Base-by-base conservation (phyloP, 1,140 invertebrate species). In the Nylanderia fulva region DNA sequence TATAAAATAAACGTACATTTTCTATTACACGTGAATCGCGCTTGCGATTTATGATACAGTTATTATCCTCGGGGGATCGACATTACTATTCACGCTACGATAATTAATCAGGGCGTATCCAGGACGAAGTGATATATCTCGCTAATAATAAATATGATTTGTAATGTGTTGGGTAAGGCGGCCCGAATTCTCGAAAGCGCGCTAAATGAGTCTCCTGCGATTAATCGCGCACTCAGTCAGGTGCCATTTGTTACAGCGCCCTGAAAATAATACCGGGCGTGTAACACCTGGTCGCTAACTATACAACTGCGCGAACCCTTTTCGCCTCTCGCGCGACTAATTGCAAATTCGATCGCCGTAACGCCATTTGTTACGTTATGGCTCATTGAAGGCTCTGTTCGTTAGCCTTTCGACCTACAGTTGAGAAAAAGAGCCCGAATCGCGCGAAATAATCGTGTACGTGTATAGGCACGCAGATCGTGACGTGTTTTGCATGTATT, bases 211-310 rank as follows among this genome's bases (percentile, higher is more conserved):
- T 88, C 87, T 71, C 86, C 45, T 33, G 87, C 83, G 86, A 88
- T 85, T 88, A 88, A 88, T 88, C 72, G 75, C 74, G 45, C 84
- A 48, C 61, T 45, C 83, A 85, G 83, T 88, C 83, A 88, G 75
- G 74, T 85, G 86, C 86, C 74, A 88, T 88, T 88, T 79, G 80
- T 88, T 45, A 54, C 86, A 68, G 29, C 66, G n/a, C 33, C 45
- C 68, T 61, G 87, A 88, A 88, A 88, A 88, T 88, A 88, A 82
- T 88, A 85, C 56, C 61, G 52, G 15, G 21, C 86, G 68, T 63
- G 87, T 80, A 88, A 88, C 87, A 88, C 87, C 87, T 88, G 87
- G 86, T 88, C 87, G 86, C 87, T 61, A 52, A 85, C 82, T 88
- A n/a, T n/a, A 68, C 39, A 64, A 88, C 87, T 88, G 66, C 76